Evolutionary conservation across 2,797 vertebrate genomes (phyloP).

Genomic region (Euphonia xanthogaster): DNA sequence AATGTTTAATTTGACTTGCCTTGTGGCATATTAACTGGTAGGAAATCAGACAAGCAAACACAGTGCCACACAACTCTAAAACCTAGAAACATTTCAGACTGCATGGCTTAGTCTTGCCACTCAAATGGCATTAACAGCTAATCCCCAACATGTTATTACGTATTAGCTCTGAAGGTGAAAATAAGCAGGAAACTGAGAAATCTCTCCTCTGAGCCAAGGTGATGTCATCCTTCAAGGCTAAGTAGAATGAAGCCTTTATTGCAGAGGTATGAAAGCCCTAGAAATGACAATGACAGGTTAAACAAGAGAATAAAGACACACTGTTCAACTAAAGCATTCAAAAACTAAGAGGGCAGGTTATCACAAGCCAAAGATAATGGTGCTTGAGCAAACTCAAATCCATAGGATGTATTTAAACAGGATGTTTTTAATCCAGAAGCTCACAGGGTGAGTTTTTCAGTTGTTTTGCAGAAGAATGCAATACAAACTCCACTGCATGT

Average conservation of each 20-base stretch:
- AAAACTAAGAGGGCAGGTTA: background rate
- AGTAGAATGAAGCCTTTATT: constrained; percentile 44
- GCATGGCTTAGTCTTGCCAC: background rate
- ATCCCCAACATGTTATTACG: constrained; percentile 1
- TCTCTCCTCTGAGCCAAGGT: constrained; percentile 21
- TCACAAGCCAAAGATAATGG: background rate
- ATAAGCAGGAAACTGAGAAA: constrained; percentile 64
- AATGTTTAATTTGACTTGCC: background rate
- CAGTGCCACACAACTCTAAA: background rate
- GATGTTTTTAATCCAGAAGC: background rate
- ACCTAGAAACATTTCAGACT: background rate
- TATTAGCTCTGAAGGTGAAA: constrained; percentile 58
- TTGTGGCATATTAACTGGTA: background rate
- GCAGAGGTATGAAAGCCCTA: constrained; percentile 33
- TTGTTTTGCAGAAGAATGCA: background rate
- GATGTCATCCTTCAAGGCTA: constrained; percentile 47
- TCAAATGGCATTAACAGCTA: background rate
- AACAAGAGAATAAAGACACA: background rate
- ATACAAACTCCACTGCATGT: background rate
- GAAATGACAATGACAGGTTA: background rate
- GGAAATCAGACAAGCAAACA: background rate
- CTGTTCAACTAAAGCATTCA: background rate
- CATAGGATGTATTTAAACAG: background rate
- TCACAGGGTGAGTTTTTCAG: background rate
- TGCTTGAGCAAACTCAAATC: background rate